Percentiles rank a stretch among this genome's conserved stretches.
phyloP scores from a whole-genome alignment of 2,113 vertebrate genomes.

The Gobius niger region DNA sequence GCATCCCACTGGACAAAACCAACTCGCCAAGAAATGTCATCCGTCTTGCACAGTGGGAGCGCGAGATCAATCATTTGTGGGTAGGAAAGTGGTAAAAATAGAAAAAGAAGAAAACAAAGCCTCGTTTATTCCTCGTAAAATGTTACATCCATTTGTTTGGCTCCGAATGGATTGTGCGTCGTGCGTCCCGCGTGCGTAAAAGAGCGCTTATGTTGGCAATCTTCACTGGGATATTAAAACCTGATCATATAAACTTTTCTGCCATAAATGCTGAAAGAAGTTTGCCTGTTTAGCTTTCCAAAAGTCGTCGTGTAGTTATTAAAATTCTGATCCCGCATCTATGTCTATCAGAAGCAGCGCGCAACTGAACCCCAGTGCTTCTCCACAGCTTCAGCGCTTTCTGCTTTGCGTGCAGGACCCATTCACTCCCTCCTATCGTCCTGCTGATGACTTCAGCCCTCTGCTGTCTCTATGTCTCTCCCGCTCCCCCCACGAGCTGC shows the following conservation, averaged over 20 bases:
- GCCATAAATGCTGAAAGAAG: neutral
- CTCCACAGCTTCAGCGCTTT: slow-evolving; percentile 69
- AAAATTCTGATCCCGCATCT: slow-evolving; percentile 33
- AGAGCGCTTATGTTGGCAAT: slow-evolving; percentile 40
- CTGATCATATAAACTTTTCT: slow-evolving; percentile 14
- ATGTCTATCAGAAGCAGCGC: slow-evolving; percentile 15
- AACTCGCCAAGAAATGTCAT: slow-evolving; percentile 47
- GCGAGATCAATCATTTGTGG: slow-evolving; percentile 25
- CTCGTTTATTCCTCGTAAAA: slow-evolving; percentile 2
- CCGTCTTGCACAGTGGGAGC: slow-evolving; percentile 41
- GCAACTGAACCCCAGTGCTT: slow-evolving; percentile 45
- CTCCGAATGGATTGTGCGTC: slow-evolving; percentile 40
- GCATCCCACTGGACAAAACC: slow-evolving; percentile 52
- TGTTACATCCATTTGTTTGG: slow-evolving; percentile 56
- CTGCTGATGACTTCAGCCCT: slow-evolving; percentile 78
- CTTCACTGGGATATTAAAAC: slow-evolving; percentile 59
- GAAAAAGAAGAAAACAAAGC: neutral
- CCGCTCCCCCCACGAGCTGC: slow-evolving; percentile 57
- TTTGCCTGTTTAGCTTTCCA: neutral
- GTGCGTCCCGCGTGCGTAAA: slow-evolving; percentile 61
- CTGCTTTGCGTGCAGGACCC: slow-evolving; percentile 64
- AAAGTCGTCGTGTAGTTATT: slow-evolving; percentile 17
- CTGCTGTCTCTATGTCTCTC: slow-evolving; percentile 60
- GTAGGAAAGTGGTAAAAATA: slow-evolving; percentile 11
- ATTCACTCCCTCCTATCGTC: slow-evolving; percentile 68